These are phyloP conservation scores for Sinocyclocheilus maitianheensis DNA, from an alignment of 2,113 vertebrate species.

Conservation along the genomic window DNA sequence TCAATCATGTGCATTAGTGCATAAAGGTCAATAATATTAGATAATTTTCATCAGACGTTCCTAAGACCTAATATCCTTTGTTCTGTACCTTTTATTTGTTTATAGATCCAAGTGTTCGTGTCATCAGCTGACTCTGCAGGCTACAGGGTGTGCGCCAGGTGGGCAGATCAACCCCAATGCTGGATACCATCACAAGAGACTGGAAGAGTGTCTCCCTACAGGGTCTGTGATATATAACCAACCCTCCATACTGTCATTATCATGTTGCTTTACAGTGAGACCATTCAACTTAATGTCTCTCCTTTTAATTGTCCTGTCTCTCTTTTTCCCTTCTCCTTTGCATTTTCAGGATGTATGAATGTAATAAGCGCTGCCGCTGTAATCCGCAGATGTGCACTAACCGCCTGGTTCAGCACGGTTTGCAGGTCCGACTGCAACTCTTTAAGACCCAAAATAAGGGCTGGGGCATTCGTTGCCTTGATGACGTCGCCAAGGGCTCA, in stretches of 20 bases:
- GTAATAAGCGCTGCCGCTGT: slow-evolving; percentile 93
- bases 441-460: slow-evolving; percentile 99
- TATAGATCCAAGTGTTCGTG: slow-evolving; percentile 91
- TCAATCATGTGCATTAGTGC: neutral
- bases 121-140: slow-evolving; percentile 93
- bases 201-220: slow-evolving; percentile 95
- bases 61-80: neutral
- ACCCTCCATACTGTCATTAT: neutral
- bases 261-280: neutral
- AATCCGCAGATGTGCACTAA: slow-evolving; percentile 90
- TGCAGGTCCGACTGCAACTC: slow-evolving; percentile 93
- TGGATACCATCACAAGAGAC: slow-evolving; percentile 88
- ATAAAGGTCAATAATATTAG: neutral
- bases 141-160: slow-evolving; percentile 89
- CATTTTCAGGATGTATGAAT: slow-evolving; percentile 87
- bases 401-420: slow-evolving; percentile 92
- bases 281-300: neutral
- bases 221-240: slow-evolving; percentile 73
- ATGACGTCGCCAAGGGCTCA: slow-evolving; percentile 94
- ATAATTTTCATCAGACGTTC: neutral
- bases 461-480: slow-evolving; percentile 97
- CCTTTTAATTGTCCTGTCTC: neutral
- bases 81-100: slow-evolving; percentile 30
- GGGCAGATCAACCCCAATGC: slow-evolving; percentile 86
- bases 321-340: slow-evolving; percentile 76